phyloP scores from a whole-genome alignment of 1,140 invertebrate species.

The Zaprionus davidi region DNA sequence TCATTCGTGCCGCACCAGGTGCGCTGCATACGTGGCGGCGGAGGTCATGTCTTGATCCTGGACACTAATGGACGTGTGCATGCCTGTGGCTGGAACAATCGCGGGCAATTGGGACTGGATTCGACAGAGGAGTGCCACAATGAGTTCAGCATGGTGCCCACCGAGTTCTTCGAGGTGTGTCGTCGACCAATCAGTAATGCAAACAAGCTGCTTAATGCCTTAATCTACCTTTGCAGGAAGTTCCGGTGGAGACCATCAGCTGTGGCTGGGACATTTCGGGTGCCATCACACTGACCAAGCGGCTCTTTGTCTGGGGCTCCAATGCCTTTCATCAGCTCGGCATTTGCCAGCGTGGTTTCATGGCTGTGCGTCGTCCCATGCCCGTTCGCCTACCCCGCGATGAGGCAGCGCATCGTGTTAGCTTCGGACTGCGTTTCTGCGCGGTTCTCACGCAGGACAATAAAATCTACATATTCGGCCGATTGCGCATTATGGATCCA shows the following conservation, averaged over 20 bases:
- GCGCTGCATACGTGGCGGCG: slow-evolving; percentile 89
- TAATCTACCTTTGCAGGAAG: slow-evolving; percentile 70
- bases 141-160: slow-evolving; percentile 70
- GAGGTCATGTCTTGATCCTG: slow-evolving; percentile 90
- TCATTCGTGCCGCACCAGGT: slow-evolving; percentile 85
- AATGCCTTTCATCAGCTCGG: slow-evolving; percentile 91
- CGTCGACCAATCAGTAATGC: background rate
- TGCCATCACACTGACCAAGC: slow-evolving; percentile 87
- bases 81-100: slow-evolving; percentile 94
- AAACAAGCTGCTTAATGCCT: background rate
- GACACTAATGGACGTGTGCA: slow-evolving; percentile 89
- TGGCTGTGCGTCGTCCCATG: slow-evolving; percentile 84
- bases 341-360: slow-evolving; percentile 85
- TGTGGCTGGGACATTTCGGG: slow-evolving; percentile 91
- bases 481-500: slow-evolving; percentile 66
- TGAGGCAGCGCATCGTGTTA: slow-evolving; percentile 81
- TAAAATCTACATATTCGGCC: slow-evolving; percentile 75
- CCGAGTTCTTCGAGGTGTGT: slow-evolving; percentile 67
- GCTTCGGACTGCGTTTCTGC: slow-evolving; percentile 89
- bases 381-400: slow-evolving; percentile 73
- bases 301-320: slow-evolving; percentile 90
- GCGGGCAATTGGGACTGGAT: slow-evolving; percentile 90
- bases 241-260: slow-evolving; percentile 86
- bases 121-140: slow-evolving; percentile 65
- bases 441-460: slow-evolving; percentile 87